Conservation (phyloP, 2,113 vertebrate species). For the Syrmaticus mikado region DNA sequence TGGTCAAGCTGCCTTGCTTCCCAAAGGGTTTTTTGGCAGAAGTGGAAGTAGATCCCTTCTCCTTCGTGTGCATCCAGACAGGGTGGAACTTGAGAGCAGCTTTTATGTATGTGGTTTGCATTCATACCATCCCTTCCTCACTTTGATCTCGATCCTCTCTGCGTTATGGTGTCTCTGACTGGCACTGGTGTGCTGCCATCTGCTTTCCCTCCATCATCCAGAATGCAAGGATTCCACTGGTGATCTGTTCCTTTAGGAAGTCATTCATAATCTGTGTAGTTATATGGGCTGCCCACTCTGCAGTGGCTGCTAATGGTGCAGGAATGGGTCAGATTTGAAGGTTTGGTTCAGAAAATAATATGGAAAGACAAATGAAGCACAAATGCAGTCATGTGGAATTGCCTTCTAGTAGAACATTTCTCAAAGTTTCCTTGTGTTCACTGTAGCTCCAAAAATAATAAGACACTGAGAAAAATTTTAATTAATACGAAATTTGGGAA, state of each 20-base stretch:
- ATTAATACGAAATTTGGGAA: background rate
- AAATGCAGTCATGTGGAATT: conserved; percentile 27
- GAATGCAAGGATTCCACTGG: background rate
- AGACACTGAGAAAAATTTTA: background rate
- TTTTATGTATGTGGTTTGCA: conserved; percentile 47
- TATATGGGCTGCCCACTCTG: background rate
- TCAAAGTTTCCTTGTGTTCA: background rate
- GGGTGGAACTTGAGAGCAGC: conserved; percentile 53
- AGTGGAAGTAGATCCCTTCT: conserved; percentile 43
- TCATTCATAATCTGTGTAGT: background rate
- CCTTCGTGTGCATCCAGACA: conserved; percentile 65
- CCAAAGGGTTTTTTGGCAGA: conserved; percentile 60
- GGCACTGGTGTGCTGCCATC: background rate
- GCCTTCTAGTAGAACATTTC: background rate
- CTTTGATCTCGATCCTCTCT: conserved; percentile 29
- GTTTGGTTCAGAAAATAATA: conserved; percentile 7
- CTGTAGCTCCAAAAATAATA: background rate
- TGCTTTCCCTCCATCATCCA: background rate
- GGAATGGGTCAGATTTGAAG: background rate
- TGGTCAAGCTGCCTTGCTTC: conserved; percentile 60
- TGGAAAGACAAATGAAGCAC: conserved; percentile 32
- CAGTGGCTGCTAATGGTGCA: fast-evolving
- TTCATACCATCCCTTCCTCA: conserved; percentile 23
- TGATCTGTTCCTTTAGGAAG: background rate
- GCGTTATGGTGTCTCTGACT: background rate